A percentile compares a stretch with the other conserved stretches of the same genome.
These are phyloP conservation scores for Meandrina meandrites DNA, from an alignment of 92 coral and sea anemone species.

Conservation along the genomic window DNA sequence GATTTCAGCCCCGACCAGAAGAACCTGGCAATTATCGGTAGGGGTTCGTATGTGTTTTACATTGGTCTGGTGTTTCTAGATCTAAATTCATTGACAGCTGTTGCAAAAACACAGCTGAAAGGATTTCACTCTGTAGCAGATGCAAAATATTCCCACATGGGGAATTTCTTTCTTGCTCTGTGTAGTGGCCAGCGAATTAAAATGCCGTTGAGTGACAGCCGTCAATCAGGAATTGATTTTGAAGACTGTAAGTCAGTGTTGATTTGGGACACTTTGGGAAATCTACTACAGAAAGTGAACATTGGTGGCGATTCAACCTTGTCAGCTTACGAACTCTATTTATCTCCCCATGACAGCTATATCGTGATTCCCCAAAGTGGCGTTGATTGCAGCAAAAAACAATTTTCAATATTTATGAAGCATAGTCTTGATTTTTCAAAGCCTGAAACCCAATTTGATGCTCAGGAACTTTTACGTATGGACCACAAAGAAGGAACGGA, in stretches of 20 bases:
- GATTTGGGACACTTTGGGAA: conserved; percentile 35
- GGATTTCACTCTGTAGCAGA: conserved; percentile 39
- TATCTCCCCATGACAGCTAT: conserved; percentile 33
- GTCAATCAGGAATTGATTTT: conserved; percentile 17
- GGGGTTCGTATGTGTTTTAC: conserved; percentile 24
- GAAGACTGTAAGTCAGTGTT: conserved; percentile 30
- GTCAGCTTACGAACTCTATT: conserved; percentile 12
- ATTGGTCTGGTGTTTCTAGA: conserved; percentile 34
- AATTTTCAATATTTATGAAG: conserved; percentile 23
- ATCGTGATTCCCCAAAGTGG: conserved; percentile 41
- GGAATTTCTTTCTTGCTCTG: conserved; percentile 34
- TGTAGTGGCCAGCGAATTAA: conserved; percentile 39
- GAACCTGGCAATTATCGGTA: conserved; percentile 22
- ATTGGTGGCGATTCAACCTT: background rate
- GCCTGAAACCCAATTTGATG: conserved; percentile 22
- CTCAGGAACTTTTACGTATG: conserved; percentile 14
- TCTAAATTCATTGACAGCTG: conserved; percentile 7
- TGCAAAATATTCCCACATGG: conserved; percentile 27
- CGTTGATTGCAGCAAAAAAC: background rate
- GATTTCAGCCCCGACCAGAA: conserved; percentile 39
- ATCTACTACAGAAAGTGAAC: conserved; percentile 29
- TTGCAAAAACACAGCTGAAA: conserved; percentile 12
- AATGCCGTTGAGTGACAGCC: conserved; percentile 5
- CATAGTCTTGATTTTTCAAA: conserved; percentile 28
- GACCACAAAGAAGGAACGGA: conserved; percentile 23